Conservation (phyloP, 2,888 invertebrate genomes). For the Conchocele bisecta region DNA sequence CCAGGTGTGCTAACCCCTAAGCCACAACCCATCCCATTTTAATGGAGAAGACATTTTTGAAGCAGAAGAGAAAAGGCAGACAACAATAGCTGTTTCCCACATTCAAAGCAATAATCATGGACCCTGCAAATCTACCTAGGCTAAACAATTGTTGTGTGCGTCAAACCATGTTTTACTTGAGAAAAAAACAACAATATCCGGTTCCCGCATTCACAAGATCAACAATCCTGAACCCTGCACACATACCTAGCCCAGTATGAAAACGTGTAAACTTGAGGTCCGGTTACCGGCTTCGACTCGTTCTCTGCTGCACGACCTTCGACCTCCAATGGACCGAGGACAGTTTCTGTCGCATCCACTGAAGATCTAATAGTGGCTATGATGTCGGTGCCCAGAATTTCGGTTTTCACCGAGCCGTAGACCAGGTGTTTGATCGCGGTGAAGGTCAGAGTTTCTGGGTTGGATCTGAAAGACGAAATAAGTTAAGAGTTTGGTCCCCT, state of each 20-base stretch:
- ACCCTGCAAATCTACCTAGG: too few species aligned
- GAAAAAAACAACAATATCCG: too few species aligned
- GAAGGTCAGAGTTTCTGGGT: slow-evolving; percentile 76
- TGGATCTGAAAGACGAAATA: slow-evolving; percentile 64
- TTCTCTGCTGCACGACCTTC: slow-evolving; percentile 38
- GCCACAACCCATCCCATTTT: too few species aligned
- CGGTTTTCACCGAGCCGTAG: slow-evolving; percentile 80
- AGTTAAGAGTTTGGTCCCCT: background rate
- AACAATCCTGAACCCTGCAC: too few species aligned
- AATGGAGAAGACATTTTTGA: too few species aligned
- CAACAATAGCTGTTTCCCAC: too few species aligned
- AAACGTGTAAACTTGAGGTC: slow-evolving; percentile 77
- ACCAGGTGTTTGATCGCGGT: slow-evolving; percentile 79
- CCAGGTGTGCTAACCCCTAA: too few species aligned
- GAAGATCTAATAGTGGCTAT: slow-evolving; percentile 75
- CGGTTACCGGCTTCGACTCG: slow-evolving; percentile 7
- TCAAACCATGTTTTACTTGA: too few species aligned
- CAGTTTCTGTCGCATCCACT: slow-evolving; percentile 60
- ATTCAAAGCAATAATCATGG: too few species aligned
- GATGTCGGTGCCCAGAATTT: slow-evolving; percentile 78
- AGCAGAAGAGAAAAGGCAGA: too few species aligned
- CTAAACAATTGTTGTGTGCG: too few species aligned
- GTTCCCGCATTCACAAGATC: too few species aligned
- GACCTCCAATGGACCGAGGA: slow-evolving; percentile 72
- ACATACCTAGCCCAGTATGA: slow-evolving; percentile 81